Evolutionary conservation across 2,888 invertebrate genomes (phyloP).

Genomic region (Heliconius ethilla): DNA sequence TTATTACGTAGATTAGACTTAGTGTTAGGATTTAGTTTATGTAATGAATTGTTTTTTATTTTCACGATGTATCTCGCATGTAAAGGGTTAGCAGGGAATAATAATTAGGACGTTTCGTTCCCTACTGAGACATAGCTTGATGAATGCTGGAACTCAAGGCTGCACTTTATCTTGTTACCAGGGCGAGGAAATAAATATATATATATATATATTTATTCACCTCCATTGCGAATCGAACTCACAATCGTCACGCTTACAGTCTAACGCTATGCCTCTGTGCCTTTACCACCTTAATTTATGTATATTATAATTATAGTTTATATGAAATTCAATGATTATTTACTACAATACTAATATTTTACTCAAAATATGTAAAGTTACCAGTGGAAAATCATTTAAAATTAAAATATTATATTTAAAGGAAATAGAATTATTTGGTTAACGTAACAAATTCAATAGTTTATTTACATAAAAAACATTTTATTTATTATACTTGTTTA

Average conservation of each 20-base stretch:
- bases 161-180: not conserved
- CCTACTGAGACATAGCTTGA: not conserved
- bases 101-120: no score
- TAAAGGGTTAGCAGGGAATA: not conserved
- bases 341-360: no score
- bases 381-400: not conserved
- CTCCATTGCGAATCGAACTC: no score
- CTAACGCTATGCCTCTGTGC: no score
- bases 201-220: no score
- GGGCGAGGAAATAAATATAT: not conserved
- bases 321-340: no score
- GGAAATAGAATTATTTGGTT: not conserved
- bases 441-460: not conserved
- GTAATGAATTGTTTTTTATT: not conserved
- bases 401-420: not conserved
- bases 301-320: not conserved
- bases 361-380: not conserved
- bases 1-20: constrained; percentile 67
- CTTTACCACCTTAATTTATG: not conserved
- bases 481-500: constrained; percentile 6
- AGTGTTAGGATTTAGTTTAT: not conserved
- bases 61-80: no score
- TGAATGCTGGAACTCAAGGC: not conserved
- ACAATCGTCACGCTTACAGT: no score
- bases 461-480: not conserved